Base-by-base conservation (phyloP, 2,113 vertebrate genomes). In the Podarcis cretensis region DNA sequence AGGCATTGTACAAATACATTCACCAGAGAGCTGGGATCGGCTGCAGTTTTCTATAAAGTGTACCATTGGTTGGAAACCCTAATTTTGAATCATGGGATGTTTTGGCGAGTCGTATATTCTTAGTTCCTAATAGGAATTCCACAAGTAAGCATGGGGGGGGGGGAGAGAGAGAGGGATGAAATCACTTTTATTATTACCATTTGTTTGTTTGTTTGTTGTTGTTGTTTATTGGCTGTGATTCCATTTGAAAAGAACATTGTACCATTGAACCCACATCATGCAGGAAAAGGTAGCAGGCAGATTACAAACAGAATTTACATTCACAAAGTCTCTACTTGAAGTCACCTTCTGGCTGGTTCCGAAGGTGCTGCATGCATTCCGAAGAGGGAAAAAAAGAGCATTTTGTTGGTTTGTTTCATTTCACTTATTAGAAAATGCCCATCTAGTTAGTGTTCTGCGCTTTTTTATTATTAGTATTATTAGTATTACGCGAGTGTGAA, bases 191-290 rank as follows among this genome's bases (percentile, higher is more conserved):
- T 97, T 95, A 96, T 96, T 83, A 83, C 73, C 77, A 80, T 80
- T 69, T 66, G 25, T 80, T 87, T 87, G 20, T 73, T 87, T 73
- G 74, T 40, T 85, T 85, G 73, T 77, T 87, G 76, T 91, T 94
- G 96, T 93, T 95, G 93, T 98, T 98, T 97, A 97, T 97, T 97
- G 97, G 97, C 95, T 96, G 98, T 98, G 98, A 99, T 98, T 98
- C 98, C 98, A 98, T 97, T 98, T 96, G 89, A 96, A 97, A 98
- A 97, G 96, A 98, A 98, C 96, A 97, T 96, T 97, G 97, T 97
- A 97, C 89, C 89, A 92, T 97, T 96, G 94, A 89, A 97, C 96
- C 96, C 96, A 97, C 91, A 90, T 97, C 98, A 99, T 99, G 98
- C 99, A 98, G 96, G 97, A 96, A 97, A 97, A 87, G 96, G 95